phyloP scores from a whole-genome alignment of 2,888 invertebrate species.

The Trachelus troglodyta region DNA sequence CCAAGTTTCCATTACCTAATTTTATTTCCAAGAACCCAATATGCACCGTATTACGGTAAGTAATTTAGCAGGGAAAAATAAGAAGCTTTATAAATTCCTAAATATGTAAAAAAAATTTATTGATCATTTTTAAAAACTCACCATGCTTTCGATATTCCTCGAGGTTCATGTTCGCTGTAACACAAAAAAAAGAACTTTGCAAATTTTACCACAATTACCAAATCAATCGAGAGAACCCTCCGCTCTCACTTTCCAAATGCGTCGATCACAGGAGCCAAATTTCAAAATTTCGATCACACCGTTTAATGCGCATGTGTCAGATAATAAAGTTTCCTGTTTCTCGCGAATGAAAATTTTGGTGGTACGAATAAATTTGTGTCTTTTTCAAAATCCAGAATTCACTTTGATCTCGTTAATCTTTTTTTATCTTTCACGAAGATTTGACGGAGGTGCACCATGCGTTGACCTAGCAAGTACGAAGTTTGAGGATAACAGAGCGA shows the following conservation, averaged over 20 bases:
- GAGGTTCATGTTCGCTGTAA: slow-evolving; percentile 58
- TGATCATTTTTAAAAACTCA: slow-evolving; percentile 39
- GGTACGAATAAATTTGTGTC: not conserved
- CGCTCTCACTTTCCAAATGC: not conserved
- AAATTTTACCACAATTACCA: not conserved
- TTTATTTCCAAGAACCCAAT: not conserved
- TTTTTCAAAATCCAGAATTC: not conserved
- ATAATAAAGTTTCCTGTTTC: not conserved
- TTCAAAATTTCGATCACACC: slow-evolving; percentile 61
- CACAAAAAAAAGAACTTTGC: slow-evolving; percentile 10
- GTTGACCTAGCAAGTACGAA: slow-evolving; percentile 45
- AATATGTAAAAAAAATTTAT: not conserved
- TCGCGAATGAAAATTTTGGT: not conserved
- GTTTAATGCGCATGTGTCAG: slow-evolving; percentile 59
- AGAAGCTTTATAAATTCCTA: not conserved
- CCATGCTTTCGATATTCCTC: slow-evolving; percentile 63
- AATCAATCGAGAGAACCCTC: not conserved
- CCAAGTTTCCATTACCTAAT: not conserved
- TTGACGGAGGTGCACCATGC: slow-evolving; percentile 25
- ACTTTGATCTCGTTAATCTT: not conserved
- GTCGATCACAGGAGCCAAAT: slow-evolving; percentile 59
- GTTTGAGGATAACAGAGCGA: slow-evolving; percentile 25
- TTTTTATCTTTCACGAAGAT: not conserved
- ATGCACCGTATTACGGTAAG: not conserved
- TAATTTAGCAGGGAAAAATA: not conserved